Conservation (phyloP, 2,797 vertebrate species). For the Steatocranus sp. region DNA sequence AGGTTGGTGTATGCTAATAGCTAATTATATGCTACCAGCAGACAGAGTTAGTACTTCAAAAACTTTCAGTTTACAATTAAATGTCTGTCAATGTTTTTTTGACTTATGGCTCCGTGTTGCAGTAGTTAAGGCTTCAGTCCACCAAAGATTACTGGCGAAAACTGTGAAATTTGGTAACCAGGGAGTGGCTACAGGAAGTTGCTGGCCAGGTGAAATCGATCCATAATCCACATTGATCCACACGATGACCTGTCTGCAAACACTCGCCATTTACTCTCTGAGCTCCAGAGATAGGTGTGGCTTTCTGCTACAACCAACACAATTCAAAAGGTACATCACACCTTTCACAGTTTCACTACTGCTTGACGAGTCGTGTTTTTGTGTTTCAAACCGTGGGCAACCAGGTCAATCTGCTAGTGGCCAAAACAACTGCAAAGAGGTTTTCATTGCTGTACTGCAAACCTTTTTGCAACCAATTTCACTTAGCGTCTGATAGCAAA, state of each 20-base stretch:
- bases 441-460: not conserved
- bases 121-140: not conserved
- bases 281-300: not conserved
- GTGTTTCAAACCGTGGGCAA: not conserved
- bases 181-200: not conserved
- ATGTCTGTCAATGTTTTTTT: not conserved
- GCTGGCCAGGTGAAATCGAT: not conserved
- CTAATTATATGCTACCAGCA: not conserved
- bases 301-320: not conserved
- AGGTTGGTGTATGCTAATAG: not conserved
- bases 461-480: not conserved
- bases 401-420: not conserved
- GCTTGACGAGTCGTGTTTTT: rapidly evolving
- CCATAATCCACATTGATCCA: not conserved
- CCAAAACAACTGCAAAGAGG: not conserved
- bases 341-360: not conserved
- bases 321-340: rapidly evolving
- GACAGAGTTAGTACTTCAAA: not conserved
- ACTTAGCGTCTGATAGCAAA: rapidly evolving
- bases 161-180: rapidly evolving
- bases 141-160: no score
- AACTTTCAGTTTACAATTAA: rapidly evolving
- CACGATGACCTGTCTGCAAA: not conserved
- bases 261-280: rapidly evolving
- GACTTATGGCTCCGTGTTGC: not conserved